Evolutionary conservation across 2,113 vertebrate species (phyloP), one percentile per base, ranked within the genome.

Genomic region (Melanotaenia duboulayi): DNA sequence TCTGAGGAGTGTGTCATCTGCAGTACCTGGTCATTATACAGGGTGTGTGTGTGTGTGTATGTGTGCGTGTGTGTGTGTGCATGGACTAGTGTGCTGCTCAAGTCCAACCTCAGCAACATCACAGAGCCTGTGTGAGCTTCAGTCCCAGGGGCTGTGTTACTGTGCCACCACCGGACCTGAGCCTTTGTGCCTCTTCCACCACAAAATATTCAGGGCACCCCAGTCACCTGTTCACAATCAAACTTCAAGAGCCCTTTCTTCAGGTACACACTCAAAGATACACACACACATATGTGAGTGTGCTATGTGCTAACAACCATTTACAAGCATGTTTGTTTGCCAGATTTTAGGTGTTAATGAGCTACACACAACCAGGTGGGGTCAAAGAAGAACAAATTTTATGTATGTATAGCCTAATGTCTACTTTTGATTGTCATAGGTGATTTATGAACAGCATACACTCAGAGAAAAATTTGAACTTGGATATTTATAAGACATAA

Each of bases 131-230:
- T 66, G 63, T 74, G 75, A 86, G 75, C 70, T 74, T 0, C 42
- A 81, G 71, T 89, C 80, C 77, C 85, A 79, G 73, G 82, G 82
- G 82, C 63, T 83, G 78, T 82, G 86, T 85, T 83, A 85, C 78
- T 85, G 75, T 85, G 57, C 83, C 78, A 82, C 83, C 78, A 82
- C 70, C 81, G 72, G 82, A 76, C 72, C 67, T 62, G 51, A 57
- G 46, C 58, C 62, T 76, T 57, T 75, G 70, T 81, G 65, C 24
- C 71, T 81, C 74, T 70, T 82, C 50, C 65, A 74, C 44, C 28
- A 60, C 70, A 66, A 80, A 71, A 81, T 66, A 77, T 59, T 72
- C 76, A 54, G 50, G 37, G 2, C 32, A 57, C 71, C 57, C 9
- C 74, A 71, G 71, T 82, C 86, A 74, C 56, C 19, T 28, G 80